Percentiles rank a stretch among this genome's conserved stretches.
Conservation (phyloP, 2,888 invertebrate genomes). For the Ochropleura leucogaster region DNA sequence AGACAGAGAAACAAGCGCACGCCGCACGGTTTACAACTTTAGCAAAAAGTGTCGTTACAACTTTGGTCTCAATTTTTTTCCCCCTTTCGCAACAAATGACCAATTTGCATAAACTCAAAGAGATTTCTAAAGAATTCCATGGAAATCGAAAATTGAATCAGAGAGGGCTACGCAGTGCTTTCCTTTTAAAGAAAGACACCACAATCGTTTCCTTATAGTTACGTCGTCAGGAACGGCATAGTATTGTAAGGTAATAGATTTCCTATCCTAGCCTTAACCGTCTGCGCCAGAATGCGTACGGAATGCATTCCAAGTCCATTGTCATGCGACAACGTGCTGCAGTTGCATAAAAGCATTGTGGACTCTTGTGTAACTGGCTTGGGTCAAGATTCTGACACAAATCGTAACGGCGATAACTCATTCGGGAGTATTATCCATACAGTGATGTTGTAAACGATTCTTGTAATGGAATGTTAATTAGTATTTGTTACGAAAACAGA, state of each 20-base stretch:
- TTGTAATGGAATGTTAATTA: slow-evolving; percentile 66
- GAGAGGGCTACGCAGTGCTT: slow-evolving; percentile 14
- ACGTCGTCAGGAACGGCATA: slow-evolving; percentile 55
- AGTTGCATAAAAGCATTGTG: slow-evolving; percentile 78
- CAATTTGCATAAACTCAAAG: not conserved
- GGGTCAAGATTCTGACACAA: slow-evolving; percentile 79
- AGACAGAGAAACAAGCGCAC: too few relatives aligned
- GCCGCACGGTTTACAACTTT: too few relatives aligned
- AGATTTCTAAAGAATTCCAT: slow-evolving; percentile 11
- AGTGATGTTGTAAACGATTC: slow-evolving; percentile 61
- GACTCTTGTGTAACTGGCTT: slow-evolving; percentile 80
- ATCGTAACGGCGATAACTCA: slow-evolving; percentile 76
- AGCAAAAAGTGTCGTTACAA: too few relatives aligned
- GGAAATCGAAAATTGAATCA: slow-evolving; percentile 32
- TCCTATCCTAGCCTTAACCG: slow-evolving; percentile 68
- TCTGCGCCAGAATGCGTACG: slow-evolving; percentile 73
- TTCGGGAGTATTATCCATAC: slow-evolving; percentile 68
- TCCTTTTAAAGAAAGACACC: slow-evolving; percentile 36
- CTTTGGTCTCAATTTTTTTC: too few relatives aligned
- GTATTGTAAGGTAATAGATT: slow-evolving; percentile 71
- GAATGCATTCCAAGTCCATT: slow-evolving; percentile 86
- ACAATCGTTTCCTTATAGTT: slow-evolving; percentile 58
- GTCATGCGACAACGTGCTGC: slow-evolving; percentile 80
- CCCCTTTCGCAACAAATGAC: not conserved
- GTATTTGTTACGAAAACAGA: slow-evolving; percentile 46